phyloP scores from a whole-genome alignment of 2,888 invertebrate genomes.

The Idaea dimidiata region DNA sequence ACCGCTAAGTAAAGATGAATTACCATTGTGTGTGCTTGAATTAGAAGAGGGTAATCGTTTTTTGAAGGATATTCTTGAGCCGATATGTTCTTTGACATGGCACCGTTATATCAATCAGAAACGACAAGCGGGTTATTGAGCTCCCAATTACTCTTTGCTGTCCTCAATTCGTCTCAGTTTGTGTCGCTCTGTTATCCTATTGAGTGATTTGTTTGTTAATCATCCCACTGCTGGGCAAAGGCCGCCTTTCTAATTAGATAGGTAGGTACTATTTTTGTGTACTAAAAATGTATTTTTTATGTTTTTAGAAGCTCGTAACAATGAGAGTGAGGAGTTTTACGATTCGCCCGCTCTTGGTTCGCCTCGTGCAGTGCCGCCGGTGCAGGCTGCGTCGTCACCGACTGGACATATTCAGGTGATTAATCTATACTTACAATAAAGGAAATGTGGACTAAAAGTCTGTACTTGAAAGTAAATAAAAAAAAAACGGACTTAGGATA shows the following conservation, averaged over 20 bases:
- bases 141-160: no score
- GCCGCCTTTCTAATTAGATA: no score
- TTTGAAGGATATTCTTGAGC: not conserved
- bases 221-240: no score
- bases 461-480: no score
- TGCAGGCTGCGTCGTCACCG: conserved; percentile 43
- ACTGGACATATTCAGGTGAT: conserved; percentile 27
- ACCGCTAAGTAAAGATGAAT: conserved; percentile 67
- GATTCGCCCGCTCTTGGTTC: conserved; percentile 69
- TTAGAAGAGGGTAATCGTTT: conserved; percentile 48
- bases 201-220: not conserved
- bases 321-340: conserved; percentile 59
- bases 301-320: conserved; percentile 58
- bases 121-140: not conserved
- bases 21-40: conserved; percentile 77
- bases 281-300: conserved; percentile 6
- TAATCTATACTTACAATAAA: not conserved
- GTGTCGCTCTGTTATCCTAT: not conserved
- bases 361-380: conserved; percentile 52
- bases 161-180: no score
- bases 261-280: not conserved
- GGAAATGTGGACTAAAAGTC: no score
- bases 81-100: not conserved
- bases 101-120: not conserved
- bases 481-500: no score